phyloP scores from a whole-genome alignment of 2,797 vertebrate genomes.

The Psittacula echo region DNA sequence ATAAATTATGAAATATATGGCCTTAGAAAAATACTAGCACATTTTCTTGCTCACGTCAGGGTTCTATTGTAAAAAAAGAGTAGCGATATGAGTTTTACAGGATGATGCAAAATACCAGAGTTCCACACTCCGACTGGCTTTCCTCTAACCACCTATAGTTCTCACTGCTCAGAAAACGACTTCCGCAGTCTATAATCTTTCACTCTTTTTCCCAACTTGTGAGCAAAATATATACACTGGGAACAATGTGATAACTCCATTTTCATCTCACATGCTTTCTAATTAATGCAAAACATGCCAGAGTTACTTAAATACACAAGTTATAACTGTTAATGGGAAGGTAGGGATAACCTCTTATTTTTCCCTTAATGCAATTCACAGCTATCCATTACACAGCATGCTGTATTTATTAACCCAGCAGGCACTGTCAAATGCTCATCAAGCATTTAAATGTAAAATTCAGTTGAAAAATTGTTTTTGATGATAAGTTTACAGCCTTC shows the following conservation, averaged over 20 bases:
- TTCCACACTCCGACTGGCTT: neutral
- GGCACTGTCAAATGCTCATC: neutral
- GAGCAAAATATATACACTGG: neutral
- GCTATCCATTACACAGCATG: neutral
- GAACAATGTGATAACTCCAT: constrained; percentile 9
- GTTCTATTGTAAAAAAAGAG: neutral
- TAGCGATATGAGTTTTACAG: neutral
- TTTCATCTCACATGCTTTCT: constrained; percentile 4
- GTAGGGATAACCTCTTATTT: neutral
- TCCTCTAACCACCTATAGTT: neutral
- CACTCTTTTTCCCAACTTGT: neutral
- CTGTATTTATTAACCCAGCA: constrained; percentile 29
- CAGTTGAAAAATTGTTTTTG: neutral
- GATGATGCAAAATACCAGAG: neutral
- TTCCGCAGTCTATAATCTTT: neutral
- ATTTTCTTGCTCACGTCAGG: neutral
- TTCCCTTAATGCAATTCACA: constrained; percentile 11
- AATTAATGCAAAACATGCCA: constrained; percentile 37
- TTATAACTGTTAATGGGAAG: neutral
- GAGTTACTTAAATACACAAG: constrained; percentile 29
- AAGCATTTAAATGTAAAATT: neutral
- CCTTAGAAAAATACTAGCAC: neutral
- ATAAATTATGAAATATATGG: neutral
- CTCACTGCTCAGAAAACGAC: neutral
- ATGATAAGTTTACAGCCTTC: neutral